These are phyloP conservation scores for Oeneis ivallda DNA, from an alignment of 2,888 invertebrate genomes.

Conservation along the genomic window DNA sequence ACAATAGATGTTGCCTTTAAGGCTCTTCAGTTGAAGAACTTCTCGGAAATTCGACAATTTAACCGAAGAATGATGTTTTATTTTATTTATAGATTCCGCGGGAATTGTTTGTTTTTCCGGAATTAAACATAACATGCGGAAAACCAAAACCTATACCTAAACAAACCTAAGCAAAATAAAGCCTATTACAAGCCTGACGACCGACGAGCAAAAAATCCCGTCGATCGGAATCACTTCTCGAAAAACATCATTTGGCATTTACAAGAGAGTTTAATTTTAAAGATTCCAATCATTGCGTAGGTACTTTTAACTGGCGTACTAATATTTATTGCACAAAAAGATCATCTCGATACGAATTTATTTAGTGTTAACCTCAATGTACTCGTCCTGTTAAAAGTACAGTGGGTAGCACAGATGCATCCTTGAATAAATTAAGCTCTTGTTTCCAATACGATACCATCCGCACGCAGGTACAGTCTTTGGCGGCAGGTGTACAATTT, in stretches of 20 bases:
- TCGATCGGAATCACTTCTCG: background rate
- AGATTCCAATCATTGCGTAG: background rate
- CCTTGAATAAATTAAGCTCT: slow-evolving; percentile 8
- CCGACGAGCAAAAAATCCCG: no score
- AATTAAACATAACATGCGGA: no score
- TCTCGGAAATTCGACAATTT: no score
- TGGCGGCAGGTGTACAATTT: slow-evolving; percentile 17
- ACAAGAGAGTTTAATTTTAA: background rate
- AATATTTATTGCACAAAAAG: slow-evolving; percentile 13
- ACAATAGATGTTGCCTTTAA: no score
- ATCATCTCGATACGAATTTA: slow-evolving; percentile 14
- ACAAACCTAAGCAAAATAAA: no score
- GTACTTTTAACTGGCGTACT: background rate
- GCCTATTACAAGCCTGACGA: no score
- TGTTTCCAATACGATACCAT: background rate
- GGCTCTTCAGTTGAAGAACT: no score
- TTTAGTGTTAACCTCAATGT: slow-evolving; percentile 7
- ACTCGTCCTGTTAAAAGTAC: background rate
- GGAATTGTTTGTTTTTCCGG: no score
- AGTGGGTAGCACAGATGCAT: slow-evolving; percentile 6
- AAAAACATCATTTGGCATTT: background rate
- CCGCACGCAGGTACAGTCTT: background rate
- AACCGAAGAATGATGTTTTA: no score
- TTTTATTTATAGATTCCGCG: no score
- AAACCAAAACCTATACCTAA: no score